phyloP scores from a whole-genome alignment of 2,113 vertebrate species.

The Paramormyrops kingsleyae region DNA sequence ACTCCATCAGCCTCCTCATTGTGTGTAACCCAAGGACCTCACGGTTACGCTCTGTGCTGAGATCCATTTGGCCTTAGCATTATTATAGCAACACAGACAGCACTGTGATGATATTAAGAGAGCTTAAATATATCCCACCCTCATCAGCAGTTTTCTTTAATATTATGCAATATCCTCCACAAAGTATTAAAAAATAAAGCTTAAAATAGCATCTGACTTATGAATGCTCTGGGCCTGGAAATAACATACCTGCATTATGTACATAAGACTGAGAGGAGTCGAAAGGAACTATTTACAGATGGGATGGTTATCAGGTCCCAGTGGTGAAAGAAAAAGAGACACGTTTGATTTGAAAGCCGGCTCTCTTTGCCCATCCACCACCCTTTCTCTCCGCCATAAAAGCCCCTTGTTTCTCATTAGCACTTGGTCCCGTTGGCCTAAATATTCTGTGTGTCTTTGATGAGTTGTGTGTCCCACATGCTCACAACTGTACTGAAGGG shows the following conservation, averaged over 20 bases:
- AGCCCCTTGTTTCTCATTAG: background rate
- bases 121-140: background rate
- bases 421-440: background rate
- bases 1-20: background rate
- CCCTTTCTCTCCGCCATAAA: background rate
- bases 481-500: background rate
- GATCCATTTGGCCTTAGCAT: background rate
- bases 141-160: background rate
- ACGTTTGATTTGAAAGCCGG: background rate
- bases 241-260: background rate
- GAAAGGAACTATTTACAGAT: background rate
- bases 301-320: background rate
- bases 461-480: background rate
- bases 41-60: background rate
- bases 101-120: background rate
- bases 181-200: background rate
- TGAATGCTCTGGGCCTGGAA: background rate
- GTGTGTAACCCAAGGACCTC: background rate
- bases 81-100: background rate
- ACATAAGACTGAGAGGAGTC: background rate
- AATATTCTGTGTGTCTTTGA: background rate
- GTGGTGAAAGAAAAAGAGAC: background rate
- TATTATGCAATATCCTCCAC: background rate
- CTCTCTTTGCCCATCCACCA: background rate
- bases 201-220: background rate